phyloP scores from a whole-genome alignment of 1,140 invertebrate genomes.

The Pemphigus obesinymphae region DNA sequence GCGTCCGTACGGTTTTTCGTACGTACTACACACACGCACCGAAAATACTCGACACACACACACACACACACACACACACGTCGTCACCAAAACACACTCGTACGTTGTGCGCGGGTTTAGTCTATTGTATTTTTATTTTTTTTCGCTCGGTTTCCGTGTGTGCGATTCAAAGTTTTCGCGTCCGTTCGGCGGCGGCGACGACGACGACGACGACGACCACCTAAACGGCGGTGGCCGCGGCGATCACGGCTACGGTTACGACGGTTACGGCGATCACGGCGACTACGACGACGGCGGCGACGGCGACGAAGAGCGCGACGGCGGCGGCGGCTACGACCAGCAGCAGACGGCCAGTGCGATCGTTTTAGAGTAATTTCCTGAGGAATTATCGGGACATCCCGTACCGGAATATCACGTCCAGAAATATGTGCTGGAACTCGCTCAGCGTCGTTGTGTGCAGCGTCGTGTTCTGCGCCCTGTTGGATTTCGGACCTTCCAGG shows the following conservation, averaged over 20 bases:
- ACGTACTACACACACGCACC: neutral
- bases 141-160: neutral
- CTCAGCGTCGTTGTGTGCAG: constrained; percentile 16
- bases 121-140: neutral
- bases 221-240: neutral
- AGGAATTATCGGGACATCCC: neutral
- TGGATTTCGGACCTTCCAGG: neutral
- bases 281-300: neutral
- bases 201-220: neutral
- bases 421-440: constrained; percentile 30
- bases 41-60: neutral
- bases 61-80: neutral
- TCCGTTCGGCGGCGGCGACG: neutral
- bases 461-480: constrained; percentile 12
- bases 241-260: neutral
- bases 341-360: neutral
- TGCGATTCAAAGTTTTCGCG: neutral
- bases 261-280: neutral
- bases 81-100: neutral
- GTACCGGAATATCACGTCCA: neutral
- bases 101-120: neutral
- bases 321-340: neutral
- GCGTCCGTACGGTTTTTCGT: constrained; percentile 13
- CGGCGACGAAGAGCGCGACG: neutral
- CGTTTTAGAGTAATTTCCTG: neutral